These are phyloP conservation scores for Coelinius sp. DNA, from an alignment of 2,888 invertebrate genomes.

Conservation along the genomic window DNA sequence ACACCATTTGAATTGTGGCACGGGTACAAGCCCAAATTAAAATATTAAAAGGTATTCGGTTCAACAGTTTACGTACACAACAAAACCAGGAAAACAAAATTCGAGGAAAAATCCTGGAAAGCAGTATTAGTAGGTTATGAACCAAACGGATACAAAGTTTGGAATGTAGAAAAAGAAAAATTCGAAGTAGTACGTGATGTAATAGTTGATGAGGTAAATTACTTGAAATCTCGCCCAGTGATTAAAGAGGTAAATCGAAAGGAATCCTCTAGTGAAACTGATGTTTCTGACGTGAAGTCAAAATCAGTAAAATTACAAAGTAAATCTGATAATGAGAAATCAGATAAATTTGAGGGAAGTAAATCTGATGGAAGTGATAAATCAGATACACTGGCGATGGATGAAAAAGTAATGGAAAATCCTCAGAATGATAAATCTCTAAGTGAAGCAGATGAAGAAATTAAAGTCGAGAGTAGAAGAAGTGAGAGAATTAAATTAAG, in stretches of 20 bases:
- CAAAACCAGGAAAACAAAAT: slow-evolving; percentile 57
- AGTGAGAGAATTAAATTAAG: slow-evolving; percentile 38
- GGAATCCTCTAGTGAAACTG: slow-evolving; percentile 23
- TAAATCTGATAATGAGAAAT: slow-evolving; percentile 35
- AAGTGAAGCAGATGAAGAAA: slow-evolving; percentile 29
- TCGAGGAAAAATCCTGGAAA: slow-evolving; percentile 62
- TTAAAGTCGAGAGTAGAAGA: no score
- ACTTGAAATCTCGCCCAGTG: slow-evolving; percentile 49
- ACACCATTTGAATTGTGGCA: no score
- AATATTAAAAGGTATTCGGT: no score
- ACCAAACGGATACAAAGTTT: slow-evolving; percentile 63
- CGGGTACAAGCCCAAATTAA: background rate
- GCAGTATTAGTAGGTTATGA: slow-evolving; percentile 59
- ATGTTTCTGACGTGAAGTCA: slow-evolving; percentile 25
- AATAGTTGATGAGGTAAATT: slow-evolving; percentile 60
- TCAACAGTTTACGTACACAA: slow-evolving; percentile 40
- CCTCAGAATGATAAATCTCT: background rate
- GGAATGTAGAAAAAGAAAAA: slow-evolving; percentile 54
- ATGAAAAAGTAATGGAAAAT: slow-evolving; percentile 1
- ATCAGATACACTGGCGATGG: slow-evolving; percentile 6
- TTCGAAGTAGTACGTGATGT: slow-evolving; percentile 59
- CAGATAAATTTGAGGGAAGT: slow-evolving; percentile 13
- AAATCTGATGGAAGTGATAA: background rate
- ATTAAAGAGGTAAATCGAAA: background rate
- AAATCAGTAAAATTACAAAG: slow-evolving; percentile 23